Conservation (phyloP, 2,888 invertebrate genomes). For the Parnassius glacialis region DNA sequence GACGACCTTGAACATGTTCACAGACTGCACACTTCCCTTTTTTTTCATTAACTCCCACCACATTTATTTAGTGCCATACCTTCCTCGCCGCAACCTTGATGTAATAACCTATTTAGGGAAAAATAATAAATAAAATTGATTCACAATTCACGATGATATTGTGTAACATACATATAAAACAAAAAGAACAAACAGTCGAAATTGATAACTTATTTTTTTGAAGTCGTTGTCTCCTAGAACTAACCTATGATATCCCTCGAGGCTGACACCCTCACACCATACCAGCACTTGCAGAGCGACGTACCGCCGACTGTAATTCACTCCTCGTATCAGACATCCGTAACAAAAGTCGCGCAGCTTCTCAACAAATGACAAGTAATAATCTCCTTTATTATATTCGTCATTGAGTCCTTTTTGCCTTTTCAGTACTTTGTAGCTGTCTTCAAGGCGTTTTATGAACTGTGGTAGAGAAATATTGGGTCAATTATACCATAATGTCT, state of each 20-base stretch:
- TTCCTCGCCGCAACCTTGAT: too few relatives aligned
- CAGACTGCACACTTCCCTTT: too few relatives aligned
- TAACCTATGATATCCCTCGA: constrained; percentile 48
- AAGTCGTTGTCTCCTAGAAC: too few relatives aligned
- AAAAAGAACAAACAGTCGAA: too few relatives aligned
- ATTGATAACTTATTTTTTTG: too few relatives aligned
- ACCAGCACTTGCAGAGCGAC: constrained; percentile 80
- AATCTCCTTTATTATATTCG: constrained; percentile 28
- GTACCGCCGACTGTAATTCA: constrained; percentile 82
- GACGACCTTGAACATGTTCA: too few relatives aligned
- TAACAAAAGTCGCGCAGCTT: constrained; percentile 75
- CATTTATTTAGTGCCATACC: too few relatives aligned
- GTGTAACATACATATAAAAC: too few relatives aligned
- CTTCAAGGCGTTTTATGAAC: constrained; percentile 63
- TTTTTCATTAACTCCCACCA: too few relatives aligned
- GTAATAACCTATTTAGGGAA: too few relatives aligned
- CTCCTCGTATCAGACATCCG: constrained; percentile 80
- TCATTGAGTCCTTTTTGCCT: constrained; percentile 33
- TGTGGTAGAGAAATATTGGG: constrained; percentile 34
- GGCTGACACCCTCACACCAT: constrained; percentile 45
- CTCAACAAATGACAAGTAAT: constrained; percentile 70
- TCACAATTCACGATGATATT: too few relatives aligned
- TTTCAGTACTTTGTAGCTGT: constrained; percentile 52
- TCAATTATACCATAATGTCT: neutral
- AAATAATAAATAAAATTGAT: too few relatives aligned